Conservation (phyloP, 30 jellyfish, hydroid and myxozoan species). For the Sanderia malayensis region DNA sequence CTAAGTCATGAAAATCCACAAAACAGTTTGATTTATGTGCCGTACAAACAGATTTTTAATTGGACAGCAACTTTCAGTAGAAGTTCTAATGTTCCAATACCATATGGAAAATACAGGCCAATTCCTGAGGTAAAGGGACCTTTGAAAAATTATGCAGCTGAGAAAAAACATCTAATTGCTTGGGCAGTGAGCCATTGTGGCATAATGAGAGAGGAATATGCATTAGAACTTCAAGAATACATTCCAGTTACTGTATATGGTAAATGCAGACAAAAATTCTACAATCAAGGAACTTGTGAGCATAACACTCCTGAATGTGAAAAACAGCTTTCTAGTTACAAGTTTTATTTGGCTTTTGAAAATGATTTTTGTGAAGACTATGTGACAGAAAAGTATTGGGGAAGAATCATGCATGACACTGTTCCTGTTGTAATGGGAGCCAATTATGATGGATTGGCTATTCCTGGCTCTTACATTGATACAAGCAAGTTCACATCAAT, state of each 20-base stretch:
- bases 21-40: background rate
- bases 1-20: background rate
- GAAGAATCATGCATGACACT: slow-evolving; percentile 38
- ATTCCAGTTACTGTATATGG: slow-evolving; percentile 79
- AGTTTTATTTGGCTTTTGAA: slow-evolving; percentile 80
- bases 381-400: slow-evolving; percentile 78
- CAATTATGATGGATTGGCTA: slow-evolving; percentile 44
- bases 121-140: background rate
- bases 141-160: background rate
- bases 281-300: slow-evolving; percentile 59
- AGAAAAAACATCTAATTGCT: slow-evolving; percentile 13
- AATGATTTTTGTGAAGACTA: slow-evolving; percentile 72
- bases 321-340: slow-evolving; percentile 50
- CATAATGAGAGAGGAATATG: slow-evolving; percentile 49
- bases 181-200: slow-evolving; percentile 89
- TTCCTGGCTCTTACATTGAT: slow-evolving; percentile 91
- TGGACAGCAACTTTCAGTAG: background rate
- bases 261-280: slow-evolving; percentile 47
- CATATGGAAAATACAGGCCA: background rate
- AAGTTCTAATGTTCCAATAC: background rate
- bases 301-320: slow-evolving; percentile 23
- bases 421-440: slow-evolving; percentile 95
- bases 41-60: background rate
- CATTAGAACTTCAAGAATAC: slow-evolving; percentile 58
- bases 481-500: slow-evolving; percentile 55